Base-by-base conservation (phyloP, 2,888 invertebrate species). In the Syritta pipiens region DNA sequence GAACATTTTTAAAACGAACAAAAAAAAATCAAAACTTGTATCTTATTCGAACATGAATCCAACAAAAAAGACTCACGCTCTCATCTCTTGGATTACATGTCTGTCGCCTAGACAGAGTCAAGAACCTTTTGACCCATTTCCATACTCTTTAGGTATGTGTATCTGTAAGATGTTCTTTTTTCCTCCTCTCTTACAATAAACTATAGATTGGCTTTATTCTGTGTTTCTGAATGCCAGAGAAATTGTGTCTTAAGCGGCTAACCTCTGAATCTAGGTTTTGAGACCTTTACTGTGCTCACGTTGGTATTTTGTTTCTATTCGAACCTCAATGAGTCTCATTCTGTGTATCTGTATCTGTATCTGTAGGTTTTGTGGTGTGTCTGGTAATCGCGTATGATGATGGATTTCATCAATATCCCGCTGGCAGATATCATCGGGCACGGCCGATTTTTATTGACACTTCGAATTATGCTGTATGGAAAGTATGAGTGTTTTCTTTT, bases 81-180 rank as follows among this genome's bases (percentile, higher is more conserved):
- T 48, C 24, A 48, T 48, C 35, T 40, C 6, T 20, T 35, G 35
- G 37, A 24, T 24, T 46, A 32, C 14, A 14, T 28, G 28, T 3
- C 57, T 57, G 22, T 26, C 0, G n/a, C n/a, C 9, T 10, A 3
- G 10, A 14, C 30, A 12, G 14, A 20, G 63, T 65, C 63, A 72
- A 65, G 63, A 57, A 72, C 63, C 72, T 72, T 72, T 65, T 49
- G 49, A 72, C 72, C 72, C 42, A 63, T 42, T 72, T 72, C 49
- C 72, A 57, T 63, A 57, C 63, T 44, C 40, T 57, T 63, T 63
- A 57, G 6, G 9, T 32, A 30, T 9, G 17, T 51, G 14, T 32
- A 14, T 28, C 17, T 28, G 19, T 7, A 22, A 1, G 51, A 37
- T 26, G 28, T 44, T 76, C 10, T 65, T 44, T 37, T 37, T 37